Percentiles rank a stretch among this genome's conserved stretches.
phyloP scores from a whole-genome alignment of 2,113 vertebrate genomes.

The Neopipo cinnamomea region DNA sequence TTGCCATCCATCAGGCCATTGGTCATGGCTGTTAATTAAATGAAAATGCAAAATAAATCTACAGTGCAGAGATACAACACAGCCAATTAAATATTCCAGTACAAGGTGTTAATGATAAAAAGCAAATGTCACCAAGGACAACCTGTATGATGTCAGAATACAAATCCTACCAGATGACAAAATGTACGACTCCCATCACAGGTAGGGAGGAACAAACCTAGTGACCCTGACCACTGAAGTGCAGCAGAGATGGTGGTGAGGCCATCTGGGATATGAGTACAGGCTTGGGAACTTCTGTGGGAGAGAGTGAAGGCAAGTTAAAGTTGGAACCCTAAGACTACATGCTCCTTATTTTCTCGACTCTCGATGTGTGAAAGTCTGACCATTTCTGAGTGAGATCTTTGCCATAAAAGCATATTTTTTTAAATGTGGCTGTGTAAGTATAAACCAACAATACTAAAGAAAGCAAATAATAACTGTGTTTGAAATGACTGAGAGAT shows the following conservation, averaged over 20 bases:
- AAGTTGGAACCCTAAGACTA: not conserved
- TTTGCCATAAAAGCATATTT: not conserved
- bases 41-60: constrained; percentile 40
- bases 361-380: not conserved
- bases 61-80: not conserved
- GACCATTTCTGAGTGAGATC: not conserved
- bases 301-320: not conserved
- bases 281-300: not conserved
- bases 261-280: accelerated
- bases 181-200: not conserved
- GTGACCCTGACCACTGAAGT: not conserved
- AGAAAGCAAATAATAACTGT: not conserved
- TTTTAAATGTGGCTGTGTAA: not conserved
- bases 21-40: constrained; percentile 52
- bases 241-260: not conserved
- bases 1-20: constrained; percentile 25
- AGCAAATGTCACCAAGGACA: not conserved
- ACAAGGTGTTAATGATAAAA: constrained; percentile 29
- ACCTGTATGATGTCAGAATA: constrained; percentile 7
- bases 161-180: constrained; percentile 2
- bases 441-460: not conserved
- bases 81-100: constrained; percentile 25
- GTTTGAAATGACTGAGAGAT: not conserved
- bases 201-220: not conserved
- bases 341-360: not conserved